These are phyloP conservation scores for Brachymystax lenok DNA, from an alignment of 2,797 vertebrate species.

Conservation along the genomic window DNA sequence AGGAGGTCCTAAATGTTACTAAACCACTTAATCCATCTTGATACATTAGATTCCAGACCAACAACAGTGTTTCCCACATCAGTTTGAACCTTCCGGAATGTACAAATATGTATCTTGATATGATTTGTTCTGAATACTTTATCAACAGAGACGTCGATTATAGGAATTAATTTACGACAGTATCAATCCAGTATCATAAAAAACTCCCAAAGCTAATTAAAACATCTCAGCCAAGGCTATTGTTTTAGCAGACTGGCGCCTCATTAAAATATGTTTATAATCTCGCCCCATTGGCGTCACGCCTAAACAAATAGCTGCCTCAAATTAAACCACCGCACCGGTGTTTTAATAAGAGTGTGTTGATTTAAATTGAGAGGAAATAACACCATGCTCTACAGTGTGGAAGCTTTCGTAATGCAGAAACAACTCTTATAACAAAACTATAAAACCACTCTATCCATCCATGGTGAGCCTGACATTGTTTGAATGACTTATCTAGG, in stretches of 20 bases:
- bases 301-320: constrained; percentile 53
- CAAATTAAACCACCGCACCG: constrained; percentile 53
- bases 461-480: neutral
- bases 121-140: constrained; percentile 1
- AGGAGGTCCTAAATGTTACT: neutral
- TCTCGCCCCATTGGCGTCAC: constrained; percentile 38
- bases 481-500: too few species aligned
- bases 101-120: neutral
- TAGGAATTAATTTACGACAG: constrained; percentile 29
- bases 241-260: constrained; percentile 40
- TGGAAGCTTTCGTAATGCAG: constrained; percentile 48
- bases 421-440: constrained; percentile 38
- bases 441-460: neutral
- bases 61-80: neutral
- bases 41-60: neutral
- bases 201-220: neutral
- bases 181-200: constrained; percentile 12
- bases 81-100: neutral
- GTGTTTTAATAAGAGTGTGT: constrained; percentile 40
- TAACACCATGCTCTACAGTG: constrained; percentile 20
- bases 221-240: constrained; percentile 38
- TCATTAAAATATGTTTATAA: constrained; percentile 58
- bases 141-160: neutral
- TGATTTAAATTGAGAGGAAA: constrained; percentile 49
- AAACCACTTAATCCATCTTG: neutral